Conservation (phyloP, 2,888 invertebrate species). For the Xylocampa areola region DNA sequence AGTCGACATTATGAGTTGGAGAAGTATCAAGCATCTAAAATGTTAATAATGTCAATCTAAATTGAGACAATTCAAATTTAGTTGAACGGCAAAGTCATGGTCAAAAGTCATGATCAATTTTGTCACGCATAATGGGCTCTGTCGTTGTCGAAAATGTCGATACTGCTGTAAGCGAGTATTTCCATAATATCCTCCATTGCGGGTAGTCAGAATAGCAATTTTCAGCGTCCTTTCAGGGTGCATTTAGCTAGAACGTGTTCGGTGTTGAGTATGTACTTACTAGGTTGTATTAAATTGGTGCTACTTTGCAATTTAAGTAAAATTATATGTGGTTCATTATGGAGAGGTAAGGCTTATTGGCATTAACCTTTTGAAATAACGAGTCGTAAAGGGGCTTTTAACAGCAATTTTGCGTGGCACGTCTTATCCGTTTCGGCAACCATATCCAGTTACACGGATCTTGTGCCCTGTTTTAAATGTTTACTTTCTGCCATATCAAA, state of each 20-base stretch:
- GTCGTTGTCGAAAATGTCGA: constrained; percentile 45
- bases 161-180: constrained; percentile 46
- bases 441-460: no score
- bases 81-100: constrained; percentile 25
- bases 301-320: constrained; percentile 16
- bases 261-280: constrained; percentile 31
- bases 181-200: constrained; percentile 46
- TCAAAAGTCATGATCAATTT: constrained; percentile 53
- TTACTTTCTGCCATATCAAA: no score
- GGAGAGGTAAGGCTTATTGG: background rate
- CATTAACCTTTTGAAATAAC: background rate
- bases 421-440: no score
- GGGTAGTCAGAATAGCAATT: constrained; percentile 41
- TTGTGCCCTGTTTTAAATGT: no score
- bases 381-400: no score
- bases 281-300: constrained; percentile 20
- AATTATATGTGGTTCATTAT: background rate
- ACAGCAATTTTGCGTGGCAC: no score
- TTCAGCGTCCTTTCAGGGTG: constrained; percentile 26
- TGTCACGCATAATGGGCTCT: constrained; percentile 48
- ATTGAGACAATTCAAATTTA: constrained; percentile 35
- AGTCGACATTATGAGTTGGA: no score
- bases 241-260: constrained; percentile 47
- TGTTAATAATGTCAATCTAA: constrained; percentile 12
- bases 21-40: no score